Evolutionary conservation across 2,113 vertebrate genomes (phyloP), one percentile per base, ranked within the genome.

Genomic region (Kryptolebias marmoratus): DNA sequence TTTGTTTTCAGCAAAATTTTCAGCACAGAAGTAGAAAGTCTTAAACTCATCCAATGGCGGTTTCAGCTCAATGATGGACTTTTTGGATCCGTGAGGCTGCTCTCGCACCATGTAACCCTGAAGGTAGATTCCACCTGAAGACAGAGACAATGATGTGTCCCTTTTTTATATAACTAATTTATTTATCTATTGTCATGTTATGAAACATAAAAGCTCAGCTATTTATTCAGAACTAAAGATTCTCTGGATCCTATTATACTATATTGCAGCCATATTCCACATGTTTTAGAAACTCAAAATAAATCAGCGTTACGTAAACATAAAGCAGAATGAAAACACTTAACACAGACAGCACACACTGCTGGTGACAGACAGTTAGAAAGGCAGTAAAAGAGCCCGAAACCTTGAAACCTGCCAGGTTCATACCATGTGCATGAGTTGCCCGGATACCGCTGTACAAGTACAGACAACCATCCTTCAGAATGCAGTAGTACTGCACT

Each of bases 21-120:
- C 96, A 65, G 96, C 95, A 80, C 95, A 95, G 72, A 97, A 87
- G 78, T 95, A 93, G 83, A 98, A 98, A 0, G 94, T 95, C 90
- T 96, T 95, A 87, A 97, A 97, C 87, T 98, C 96, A 80, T 97
- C 95, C 13, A 95, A 96, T 22, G 95, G 94, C 50, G 95, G 95
- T 79, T 93, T 95, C 36, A 96, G 93, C 87, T 97, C 96, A 83
- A 96, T 96, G 62, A 95, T 93, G 68, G 95, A 95, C 63, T 93
- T 95, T 79, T 91, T 96, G 69, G 92, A 94, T 11, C 94, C 95
- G 44, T 95, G 69, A 0, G 88, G 79, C 77, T 96, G 95, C 74
- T 98, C 96, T 49, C 81, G 94, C 22, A 96, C 95, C 27, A 44
- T 90, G 64, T 98, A 98, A 0, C 96, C 96, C 65, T 98, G 96